phyloP scores from a whole-genome alignment of 2,797 vertebrate species.

The Chaunax sp. region DNA sequence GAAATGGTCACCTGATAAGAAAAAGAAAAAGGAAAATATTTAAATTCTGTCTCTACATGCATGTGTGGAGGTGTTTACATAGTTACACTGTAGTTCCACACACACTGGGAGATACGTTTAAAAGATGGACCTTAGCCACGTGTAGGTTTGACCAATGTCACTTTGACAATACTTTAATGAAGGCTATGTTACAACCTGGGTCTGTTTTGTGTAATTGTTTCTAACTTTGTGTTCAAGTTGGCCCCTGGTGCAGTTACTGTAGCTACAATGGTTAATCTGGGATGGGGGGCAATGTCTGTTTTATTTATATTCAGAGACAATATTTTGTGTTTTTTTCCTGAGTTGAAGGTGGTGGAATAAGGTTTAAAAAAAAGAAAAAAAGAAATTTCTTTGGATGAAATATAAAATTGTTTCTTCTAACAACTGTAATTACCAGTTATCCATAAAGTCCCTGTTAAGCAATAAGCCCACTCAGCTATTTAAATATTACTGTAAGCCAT shows the following conservation, averaged over 20 bases:
- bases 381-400: too few species aligned
- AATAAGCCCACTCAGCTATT: slow-evolving; percentile 30
- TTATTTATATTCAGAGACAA: too few species aligned
- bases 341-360: too few species aligned
- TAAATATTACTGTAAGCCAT: slow-evolving; percentile 10
- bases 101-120: too few species aligned
- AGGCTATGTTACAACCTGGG: neutral
- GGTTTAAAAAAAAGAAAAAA: too few species aligned
- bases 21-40: too few species aligned
- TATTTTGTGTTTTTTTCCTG: too few species aligned
- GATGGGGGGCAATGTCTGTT: neutral
- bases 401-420: too few species aligned
- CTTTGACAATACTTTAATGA: neutral
- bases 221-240: neutral
- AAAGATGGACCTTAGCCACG: too few species aligned
- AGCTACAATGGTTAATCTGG: neutral
- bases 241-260: neutral
- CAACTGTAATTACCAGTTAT: too few species aligned
- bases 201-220: neutral
- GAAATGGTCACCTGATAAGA: too few species aligned
- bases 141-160: neutral
- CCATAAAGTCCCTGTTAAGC: neutral
- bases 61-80: neutral
- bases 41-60: slow-evolving; percentile 1
- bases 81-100: neutral